Evolutionary conservation across 1,140 invertebrate genomes (phyloP), one percentile per base, ranked within the genome.

Genomic region (Callitettix versicolor): DNA sequence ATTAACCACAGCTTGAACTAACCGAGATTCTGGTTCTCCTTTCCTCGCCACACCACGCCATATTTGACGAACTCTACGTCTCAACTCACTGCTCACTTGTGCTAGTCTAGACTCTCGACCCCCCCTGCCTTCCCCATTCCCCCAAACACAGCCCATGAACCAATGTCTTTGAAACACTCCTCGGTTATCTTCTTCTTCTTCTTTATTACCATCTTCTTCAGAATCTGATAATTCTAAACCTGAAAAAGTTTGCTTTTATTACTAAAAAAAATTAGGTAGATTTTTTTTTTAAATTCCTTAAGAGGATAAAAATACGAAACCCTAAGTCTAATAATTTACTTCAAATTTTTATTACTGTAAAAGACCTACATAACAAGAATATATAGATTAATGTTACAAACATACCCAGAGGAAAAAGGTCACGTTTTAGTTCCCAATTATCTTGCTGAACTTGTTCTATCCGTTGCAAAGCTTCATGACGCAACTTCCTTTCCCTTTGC

Each of bases 381-480:
- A n/a, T n/a, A n/a, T n/a, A n/a, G n/a, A n/a, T n/a, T n/a, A n/a
- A n/a, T n/a, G n/a, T n/a, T n/a, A n/a, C 26, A 30, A 42, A 58
- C 57, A 66, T 62, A 75, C 73, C 71, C 60, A 70, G 64, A 44
- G 67, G 66, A 49, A 70, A 64, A 11, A 73, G 60, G 61, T 69
- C 65, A 46, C 66, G 65, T 49, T 69, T 67, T 34, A 65, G 59
- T 36, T 67, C 63, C 52, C 61, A 46, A 40, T 62, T 44, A 14
- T 64, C 46, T 40, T 58, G 49, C 41, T 59, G 58, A 11, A 54
- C 56, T 36, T 57, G 36, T 24, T 63, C 54, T 61, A 68, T 64
- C 58, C 64, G 62, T 30, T 65, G 62, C 21, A 67, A 53, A 0
- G 63, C 53, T 56, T 67, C 66, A 48, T 67, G 65, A 24, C 59